A percentile compares a stretch with the other conserved stretches of the same genome.
phyloP scores from a whole-genome alignment of 2,797 vertebrate species.

The Atherinosoma microstoma region DNA sequence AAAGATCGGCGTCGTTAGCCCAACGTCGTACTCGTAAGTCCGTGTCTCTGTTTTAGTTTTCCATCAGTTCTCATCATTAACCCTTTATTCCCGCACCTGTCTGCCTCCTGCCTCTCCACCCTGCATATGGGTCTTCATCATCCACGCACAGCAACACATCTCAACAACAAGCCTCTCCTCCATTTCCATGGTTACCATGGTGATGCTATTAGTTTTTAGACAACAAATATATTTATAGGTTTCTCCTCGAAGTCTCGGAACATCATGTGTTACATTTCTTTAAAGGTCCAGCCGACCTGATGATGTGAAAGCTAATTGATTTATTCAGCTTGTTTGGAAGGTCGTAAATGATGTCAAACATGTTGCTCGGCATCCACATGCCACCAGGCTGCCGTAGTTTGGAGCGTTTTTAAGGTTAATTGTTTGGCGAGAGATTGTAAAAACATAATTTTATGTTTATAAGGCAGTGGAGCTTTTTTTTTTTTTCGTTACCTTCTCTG shows the following conservation, averaged over 20 bases:
- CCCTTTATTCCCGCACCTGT: no score
- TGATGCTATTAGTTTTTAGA: neutral
- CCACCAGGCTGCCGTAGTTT: slow-evolving; percentile 29
- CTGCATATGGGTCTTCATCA: no score
- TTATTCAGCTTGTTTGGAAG: slow-evolving; percentile 26
- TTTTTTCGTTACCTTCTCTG: neutral
- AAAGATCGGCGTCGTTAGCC: no score
- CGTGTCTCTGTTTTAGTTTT: no score
- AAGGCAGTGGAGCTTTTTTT: slow-evolving; percentile 25
- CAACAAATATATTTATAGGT: neutral
- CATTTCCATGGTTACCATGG: no score
- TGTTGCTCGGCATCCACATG: slow-evolving; percentile 30
- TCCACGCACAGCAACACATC: no score
- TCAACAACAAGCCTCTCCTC: neutral
- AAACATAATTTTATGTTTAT: slow-evolving; percentile 66
- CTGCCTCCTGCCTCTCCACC: no score
- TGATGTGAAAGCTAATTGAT: slow-evolving; percentile 12
- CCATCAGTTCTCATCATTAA: no score
- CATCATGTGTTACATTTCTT: neutral
- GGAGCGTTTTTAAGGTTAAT: slow-evolving; percentile 64
- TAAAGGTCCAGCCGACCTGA: neutral
- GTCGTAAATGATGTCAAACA: slow-evolving; percentile 20
- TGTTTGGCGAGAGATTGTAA: slow-evolving; percentile 55
- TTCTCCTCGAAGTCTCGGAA: neutral
- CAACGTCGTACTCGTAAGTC: no score